Evolutionary conservation across 1,140 invertebrate species (phyloP).

Genomic region (Steinernema feltiae): DNA sequence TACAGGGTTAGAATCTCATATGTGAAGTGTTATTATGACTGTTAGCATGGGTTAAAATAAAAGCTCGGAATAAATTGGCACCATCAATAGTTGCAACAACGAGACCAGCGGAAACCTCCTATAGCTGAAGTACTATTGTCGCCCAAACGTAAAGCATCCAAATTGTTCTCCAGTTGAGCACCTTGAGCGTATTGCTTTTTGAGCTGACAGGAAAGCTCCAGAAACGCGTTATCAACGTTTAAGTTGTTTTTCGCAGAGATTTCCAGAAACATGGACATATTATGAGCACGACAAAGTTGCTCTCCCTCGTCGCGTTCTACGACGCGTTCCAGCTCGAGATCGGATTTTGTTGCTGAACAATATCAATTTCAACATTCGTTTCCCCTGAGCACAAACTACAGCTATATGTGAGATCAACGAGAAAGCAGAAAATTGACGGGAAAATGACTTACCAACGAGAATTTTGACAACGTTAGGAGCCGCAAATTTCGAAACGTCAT

Average conservation of each 20-base stretch:
- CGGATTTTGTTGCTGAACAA: conserved; percentile 49
- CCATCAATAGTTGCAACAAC: conserved; percentile 44
- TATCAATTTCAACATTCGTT: too few species aligned
- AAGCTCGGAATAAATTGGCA: background rate
- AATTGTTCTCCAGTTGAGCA: conserved; percentile 23
- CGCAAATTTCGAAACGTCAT: conserved; percentile 84
- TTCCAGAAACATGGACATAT: conserved; percentile 49
- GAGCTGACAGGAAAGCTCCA: conserved; percentile 47
- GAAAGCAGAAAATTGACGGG: background rate
- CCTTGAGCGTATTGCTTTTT: conserved; percentile 54
- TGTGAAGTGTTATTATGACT: conserved; percentile 15
- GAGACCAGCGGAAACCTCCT: conserved; percentile 36
- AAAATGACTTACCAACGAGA: conserved; percentile 69
- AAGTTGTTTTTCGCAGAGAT: conserved; percentile 50
- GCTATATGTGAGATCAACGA: too few species aligned
- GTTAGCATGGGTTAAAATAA: conserved; percentile 3
- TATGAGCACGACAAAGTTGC: conserved; percentile 39
- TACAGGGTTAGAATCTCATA: conserved; percentile 12
- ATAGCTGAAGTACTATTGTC: conserved; percentile 46
- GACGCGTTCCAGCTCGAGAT: conserved; percentile 39
- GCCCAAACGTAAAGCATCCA: conserved; percentile 49
- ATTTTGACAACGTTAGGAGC: conserved; percentile 80
- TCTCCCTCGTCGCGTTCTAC: conserved; percentile 47
- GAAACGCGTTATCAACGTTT: conserved; percentile 48
- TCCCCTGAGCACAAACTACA: too few species aligned